A percentile compares a stretch with the other conserved stretches of the same genome.
Evolutionary conservation across 2,888 invertebrate species (phyloP).

Genomic region (Sisyra terminalis): DNA sequence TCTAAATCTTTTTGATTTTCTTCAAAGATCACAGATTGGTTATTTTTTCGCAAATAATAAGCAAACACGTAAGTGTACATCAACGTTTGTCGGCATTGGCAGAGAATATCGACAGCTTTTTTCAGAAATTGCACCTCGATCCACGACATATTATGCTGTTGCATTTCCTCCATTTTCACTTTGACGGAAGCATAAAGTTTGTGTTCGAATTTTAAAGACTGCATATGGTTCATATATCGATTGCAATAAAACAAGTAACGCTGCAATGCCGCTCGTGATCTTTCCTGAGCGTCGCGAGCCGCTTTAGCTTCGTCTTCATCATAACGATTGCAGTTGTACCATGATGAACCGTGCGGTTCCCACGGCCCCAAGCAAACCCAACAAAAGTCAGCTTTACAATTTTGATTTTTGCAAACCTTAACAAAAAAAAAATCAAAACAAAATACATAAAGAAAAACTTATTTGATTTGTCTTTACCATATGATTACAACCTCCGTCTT

Average conservation of each 20-base stretch:
- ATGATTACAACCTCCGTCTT: constrained; percentile 98
- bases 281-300: constrained; percentile 90
- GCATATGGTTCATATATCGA: constrained; percentile 99
- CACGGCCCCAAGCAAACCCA: constrained; percentile 98
- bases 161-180: constrained; percentile 99
- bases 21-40: constrained; percentile 97
- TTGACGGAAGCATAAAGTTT: constrained; percentile 92
- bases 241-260: constrained; percentile 98
- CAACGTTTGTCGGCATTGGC: constrained; percentile 91
- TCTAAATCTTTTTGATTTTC: constrained; percentile 97
- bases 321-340: constrained; percentile 95
- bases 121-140: constrained; percentile 98
- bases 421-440: background rate
- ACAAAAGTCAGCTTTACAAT: constrained; percentile 96
- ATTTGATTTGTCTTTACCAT: constrained; percentile 42
- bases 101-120: constrained; percentile 92
- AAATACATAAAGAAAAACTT: background rate
- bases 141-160: constrained; percentile 99
- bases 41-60: constrained; percentile 93
- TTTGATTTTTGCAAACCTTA: constrained; percentile 81
- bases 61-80: constrained; percentile 99
- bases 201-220: constrained; percentile 92
- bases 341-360: constrained; percentile 96
- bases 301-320: constrained; percentile 95
- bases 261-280: constrained; percentile 82